Conservation (phyloP, 2,888 invertebrate species). For the Nesidiocoris tenuis region DNA sequence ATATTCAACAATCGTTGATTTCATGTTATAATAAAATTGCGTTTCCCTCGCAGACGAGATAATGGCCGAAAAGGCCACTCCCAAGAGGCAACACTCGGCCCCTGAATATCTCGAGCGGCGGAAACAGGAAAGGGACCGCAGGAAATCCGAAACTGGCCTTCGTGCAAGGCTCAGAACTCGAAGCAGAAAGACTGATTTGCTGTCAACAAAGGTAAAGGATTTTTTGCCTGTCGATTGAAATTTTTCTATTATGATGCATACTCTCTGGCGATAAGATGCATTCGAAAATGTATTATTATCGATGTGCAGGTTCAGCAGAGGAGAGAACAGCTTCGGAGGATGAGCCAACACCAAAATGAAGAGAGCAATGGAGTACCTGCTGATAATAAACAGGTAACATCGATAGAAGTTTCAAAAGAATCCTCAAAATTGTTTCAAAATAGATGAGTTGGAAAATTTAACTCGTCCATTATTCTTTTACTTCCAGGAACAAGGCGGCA, state of each 20-base stretch:
- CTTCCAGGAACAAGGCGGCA: conserved; percentile 37
- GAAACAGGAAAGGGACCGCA: conserved; percentile 67
- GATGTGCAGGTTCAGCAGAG: conserved; percentile 38
- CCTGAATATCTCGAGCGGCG: conserved; percentile 88
- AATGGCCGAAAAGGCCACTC: conserved; percentile 63
- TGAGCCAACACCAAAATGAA: conserved; percentile 47
- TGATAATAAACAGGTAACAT: conserved; percentile 48
- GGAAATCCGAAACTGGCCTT: conserved; percentile 63
- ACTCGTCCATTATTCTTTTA: too few species aligned
- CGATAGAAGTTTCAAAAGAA: conserved; percentile 6
- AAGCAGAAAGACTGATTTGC: conserved; percentile 43
- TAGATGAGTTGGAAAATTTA: too few species aligned
- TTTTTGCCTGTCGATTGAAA: too few species aligned
- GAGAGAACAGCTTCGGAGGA: conserved; percentile 44
- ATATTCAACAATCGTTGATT: background rate
- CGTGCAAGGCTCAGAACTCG: conserved; percentile 48
- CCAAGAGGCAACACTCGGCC: conserved; percentile 75
- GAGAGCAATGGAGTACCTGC: conserved; percentile 47
- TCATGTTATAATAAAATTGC: too few species aligned
- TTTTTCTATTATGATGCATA: too few species aligned
- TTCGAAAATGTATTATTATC: too few species aligned
- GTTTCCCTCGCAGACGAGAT: conserved; percentile 65
- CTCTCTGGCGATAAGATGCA: too few species aligned
- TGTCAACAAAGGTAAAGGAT: conserved; percentile 23
- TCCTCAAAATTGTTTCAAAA: too few species aligned